Conservation (phyloP, 2,113 vertebrate species). For the Phasianus colchicus region DNA sequence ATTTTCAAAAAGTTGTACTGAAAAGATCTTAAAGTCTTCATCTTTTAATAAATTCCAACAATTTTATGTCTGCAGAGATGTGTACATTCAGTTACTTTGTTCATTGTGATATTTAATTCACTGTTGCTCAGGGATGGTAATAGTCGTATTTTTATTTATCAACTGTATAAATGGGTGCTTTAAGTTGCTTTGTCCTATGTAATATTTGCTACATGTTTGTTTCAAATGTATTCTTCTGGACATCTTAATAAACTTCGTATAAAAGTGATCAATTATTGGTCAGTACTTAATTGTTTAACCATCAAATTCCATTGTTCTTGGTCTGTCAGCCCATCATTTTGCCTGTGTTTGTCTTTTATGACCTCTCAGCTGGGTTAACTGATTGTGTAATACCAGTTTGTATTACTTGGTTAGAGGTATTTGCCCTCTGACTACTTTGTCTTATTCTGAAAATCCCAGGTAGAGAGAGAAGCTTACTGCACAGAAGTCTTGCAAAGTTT, state of each 20-base stretch:
- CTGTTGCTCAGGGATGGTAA: slow-evolving; percentile 55
- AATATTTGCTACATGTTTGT: slow-evolving; percentile 16
- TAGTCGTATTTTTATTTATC: slow-evolving; percentile 28
- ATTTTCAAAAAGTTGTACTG: neutral
- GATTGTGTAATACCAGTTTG: neutral
- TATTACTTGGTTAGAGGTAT: neutral
- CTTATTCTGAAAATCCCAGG: neutral
- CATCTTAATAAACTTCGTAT: slow-evolving; percentile 57
- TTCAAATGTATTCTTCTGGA: slow-evolving; percentile 9
- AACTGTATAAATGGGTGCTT: slow-evolving; percentile 3
- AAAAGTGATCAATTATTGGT: neutral
- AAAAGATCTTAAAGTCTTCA: neutral
- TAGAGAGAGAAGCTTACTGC: neutral
- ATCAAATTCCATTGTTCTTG: neutral
- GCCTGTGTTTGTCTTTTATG: neutral
- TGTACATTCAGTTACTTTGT: neutral
- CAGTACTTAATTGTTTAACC: neutral
- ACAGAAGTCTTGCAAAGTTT: neutral
- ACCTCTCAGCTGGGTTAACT: neutral
- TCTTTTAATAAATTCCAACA: neutral
- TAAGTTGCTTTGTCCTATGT: slow-evolving; percentile 36
- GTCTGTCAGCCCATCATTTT: neutral
- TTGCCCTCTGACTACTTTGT: neutral
- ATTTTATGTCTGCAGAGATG: neutral
- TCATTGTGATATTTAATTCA: neutral